Percentiles rank a stretch among this genome's conserved stretches.
Conservation (phyloP, 1,140 invertebrate genomes). For the Ericerus pela region DNA sequence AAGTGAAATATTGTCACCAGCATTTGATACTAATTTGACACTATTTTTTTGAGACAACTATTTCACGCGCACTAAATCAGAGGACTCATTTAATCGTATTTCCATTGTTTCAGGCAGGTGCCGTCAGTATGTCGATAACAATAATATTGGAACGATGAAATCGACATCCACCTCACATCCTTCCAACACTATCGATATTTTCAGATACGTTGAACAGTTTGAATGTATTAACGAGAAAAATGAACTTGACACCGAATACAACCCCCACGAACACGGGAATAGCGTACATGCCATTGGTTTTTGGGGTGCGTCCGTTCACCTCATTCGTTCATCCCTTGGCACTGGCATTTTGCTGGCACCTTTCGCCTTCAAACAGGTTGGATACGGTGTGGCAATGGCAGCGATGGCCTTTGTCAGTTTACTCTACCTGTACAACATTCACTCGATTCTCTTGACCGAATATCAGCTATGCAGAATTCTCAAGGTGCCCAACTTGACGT, state of each 20-base stretch:
- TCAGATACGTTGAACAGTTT: too few relatives aligned
- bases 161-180: too few relatives aligned
- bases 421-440: neutral
- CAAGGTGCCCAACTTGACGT: conserved; percentile 4
- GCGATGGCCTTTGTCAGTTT: neutral
- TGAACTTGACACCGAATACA: neutral
- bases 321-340: neutral
- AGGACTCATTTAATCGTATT: too few relatives aligned
- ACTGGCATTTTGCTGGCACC: neutral
- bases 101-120: too few relatives aligned
- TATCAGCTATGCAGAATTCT: conserved; percentile 9
- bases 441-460: neutral
- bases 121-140: too few relatives aligned
- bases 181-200: too few relatives aligned
- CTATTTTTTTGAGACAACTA: too few relatives aligned
- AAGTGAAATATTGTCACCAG: too few relatives aligned
- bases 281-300: neutral
- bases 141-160: too few relatives aligned
- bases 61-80: too few relatives aligned
- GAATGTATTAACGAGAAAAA: too few relatives aligned
- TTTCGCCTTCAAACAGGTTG: neutral
- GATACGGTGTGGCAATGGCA: neutral
- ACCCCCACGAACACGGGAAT: neutral
- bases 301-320: neutral
- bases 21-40: too few relatives aligned